Base-by-base conservation (phyloP, 2,797 vertebrate species). In the Otus scops region DNA sequence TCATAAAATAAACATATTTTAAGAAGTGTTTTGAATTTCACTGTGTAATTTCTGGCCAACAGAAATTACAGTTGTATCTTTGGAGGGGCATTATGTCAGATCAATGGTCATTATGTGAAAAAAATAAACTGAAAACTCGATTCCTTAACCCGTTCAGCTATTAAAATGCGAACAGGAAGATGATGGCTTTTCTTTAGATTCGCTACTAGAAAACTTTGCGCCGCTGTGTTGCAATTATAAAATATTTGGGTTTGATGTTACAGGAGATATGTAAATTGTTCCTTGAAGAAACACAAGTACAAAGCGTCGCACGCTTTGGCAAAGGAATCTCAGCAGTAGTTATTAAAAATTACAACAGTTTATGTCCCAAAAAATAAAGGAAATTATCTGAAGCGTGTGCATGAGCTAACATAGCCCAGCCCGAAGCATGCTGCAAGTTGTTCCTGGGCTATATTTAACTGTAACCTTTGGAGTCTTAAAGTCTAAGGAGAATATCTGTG, bases 1-100 rank as follows among this genome's bases (percentile, higher is more conserved):
- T 98, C 96, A 96, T 98, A 97, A 98, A 98, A 98, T 98, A 98
- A 98, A 98, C 97, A 97, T 97, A 97, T 98, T 97, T 98, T 97
- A 96, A 98, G 98, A 98, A 97, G 95, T 97, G 97, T 98, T 98
- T 98, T 97, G 97, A 98, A 96, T 98, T 98, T 98, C 97, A 84
- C 92, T 92, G 84, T 96, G 89, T 97, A 97, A 97, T 97, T 98
- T 96, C 97, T 93, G 96, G 96, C 97, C 97, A 98, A 94, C 97
- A 98, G 97, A 97, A 98, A 98, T 98, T 97, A 93, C 94, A 94
- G 97, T 98, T 96, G 96, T 98, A 92, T 97, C 97, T 98, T 97
- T 95, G 97, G 97, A 97, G 96, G 96, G 97, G 92, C 86, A 4
- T 92, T 94, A 79, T 97, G 96, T 97, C 97, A 96, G 94, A 98